Evolutionary conservation across 2,888 invertebrate species (phyloP).

Genomic region (Stictocephala bisonia): DNA sequence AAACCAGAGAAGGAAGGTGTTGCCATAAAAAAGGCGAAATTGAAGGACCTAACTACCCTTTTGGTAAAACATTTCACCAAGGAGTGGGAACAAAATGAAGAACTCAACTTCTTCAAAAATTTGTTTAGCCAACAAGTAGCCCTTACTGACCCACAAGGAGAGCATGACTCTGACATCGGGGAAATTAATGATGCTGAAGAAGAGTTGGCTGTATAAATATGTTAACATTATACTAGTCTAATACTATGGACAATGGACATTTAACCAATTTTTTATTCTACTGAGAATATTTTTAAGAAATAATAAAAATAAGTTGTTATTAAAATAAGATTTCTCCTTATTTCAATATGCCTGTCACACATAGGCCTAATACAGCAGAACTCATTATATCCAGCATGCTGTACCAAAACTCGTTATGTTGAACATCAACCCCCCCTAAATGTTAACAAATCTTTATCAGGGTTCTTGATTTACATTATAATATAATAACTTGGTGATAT

Average conservation of each 20-base stretch:
- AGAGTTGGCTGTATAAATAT: conserved; percentile 31
- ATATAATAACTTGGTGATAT: too few relatives aligned
- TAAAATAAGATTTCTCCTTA: too few relatives aligned
- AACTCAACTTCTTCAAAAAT: conserved; percentile 43
- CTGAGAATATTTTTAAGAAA: too few relatives aligned
- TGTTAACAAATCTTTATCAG: background rate
- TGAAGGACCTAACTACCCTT: conserved; percentile 42
- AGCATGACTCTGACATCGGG: conserved; percentile 40
- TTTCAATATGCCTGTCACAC: too few relatives aligned
- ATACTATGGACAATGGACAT: too few relatives aligned
- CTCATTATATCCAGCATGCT: too few relatives aligned
- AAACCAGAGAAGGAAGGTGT: conserved; percentile 35
- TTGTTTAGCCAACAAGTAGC: conserved; percentile 37
- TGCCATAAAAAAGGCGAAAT: conserved; percentile 38
- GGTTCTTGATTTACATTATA: too few relatives aligned
- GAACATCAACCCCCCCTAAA: background rate
- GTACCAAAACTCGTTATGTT: too few relatives aligned
- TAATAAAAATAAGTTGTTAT: too few relatives aligned
- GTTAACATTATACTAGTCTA: too few relatives aligned
- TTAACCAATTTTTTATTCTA: too few relatives aligned
- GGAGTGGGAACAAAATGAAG: conserved; percentile 43
- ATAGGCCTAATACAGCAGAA: too few relatives aligned
- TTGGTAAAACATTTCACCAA: conserved; percentile 36
- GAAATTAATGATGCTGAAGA: conserved; percentile 41
- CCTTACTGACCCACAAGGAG: conserved; percentile 15